phyloP scores from a whole-genome alignment of 2,113 vertebrate species.

The Heteronetta atricapilla region DNA sequence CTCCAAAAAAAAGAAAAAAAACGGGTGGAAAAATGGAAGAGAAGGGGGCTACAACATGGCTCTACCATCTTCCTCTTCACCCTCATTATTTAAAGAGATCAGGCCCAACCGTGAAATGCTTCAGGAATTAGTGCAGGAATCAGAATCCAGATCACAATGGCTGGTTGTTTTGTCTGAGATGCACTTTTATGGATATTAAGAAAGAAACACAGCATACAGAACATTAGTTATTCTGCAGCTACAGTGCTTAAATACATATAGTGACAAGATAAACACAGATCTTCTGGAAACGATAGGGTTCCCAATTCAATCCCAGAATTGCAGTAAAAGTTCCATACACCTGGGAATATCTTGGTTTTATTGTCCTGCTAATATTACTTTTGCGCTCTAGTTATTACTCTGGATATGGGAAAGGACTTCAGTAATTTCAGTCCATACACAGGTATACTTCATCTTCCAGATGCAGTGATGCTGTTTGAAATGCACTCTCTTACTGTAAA shows the following conservation, averaged over 20 bases:
- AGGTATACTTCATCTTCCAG: neutral
- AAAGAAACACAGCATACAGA: neutral
- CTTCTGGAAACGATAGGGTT: neutral
- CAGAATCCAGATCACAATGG: neutral
- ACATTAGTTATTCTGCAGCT: neutral
- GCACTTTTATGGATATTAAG: neutral
- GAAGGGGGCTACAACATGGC: neutral
- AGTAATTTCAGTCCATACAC: neutral
- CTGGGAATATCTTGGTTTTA: neutral
- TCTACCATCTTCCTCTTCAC: neutral
- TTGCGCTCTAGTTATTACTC: neutral
- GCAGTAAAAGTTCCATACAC: neutral
- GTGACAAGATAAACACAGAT: neutral
- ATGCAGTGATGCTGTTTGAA: neutral
- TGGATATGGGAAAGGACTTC: neutral
- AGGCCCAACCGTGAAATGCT: neutral
- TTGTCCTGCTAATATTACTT: neutral
- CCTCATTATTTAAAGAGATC: neutral
- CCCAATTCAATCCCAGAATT: neutral
- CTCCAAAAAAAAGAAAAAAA: neutral
- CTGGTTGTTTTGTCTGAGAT: neutral
- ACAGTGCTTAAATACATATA: neutral
- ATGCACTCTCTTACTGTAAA: neutral
- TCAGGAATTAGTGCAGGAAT: neutral
- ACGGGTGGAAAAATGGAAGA: accelerated